Evolutionary conservation across 2,888 invertebrate genomes (phyloP), one percentile per base, ranked within the genome.

Genomic region (Leucozona laternaria): DNA sequence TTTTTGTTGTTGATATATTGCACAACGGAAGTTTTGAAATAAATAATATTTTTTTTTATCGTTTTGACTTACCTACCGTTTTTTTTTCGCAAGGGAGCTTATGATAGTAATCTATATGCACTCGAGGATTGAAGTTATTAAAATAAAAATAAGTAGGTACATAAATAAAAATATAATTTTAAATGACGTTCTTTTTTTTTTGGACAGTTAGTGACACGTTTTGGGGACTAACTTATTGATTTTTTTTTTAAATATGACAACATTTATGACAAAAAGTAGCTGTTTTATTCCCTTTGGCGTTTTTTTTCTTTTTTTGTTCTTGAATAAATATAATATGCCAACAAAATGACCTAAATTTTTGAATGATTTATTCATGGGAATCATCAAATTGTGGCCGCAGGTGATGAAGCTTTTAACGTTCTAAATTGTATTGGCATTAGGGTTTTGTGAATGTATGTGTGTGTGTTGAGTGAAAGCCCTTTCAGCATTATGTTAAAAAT

Each of bases 41-140:
- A 68, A 37, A 37, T 68, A 37, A 50, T 53, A 25, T 64, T 70
- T 84, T 45, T 64, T 84, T 84, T 20, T 77, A 80, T 76, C 13
- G 72, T 13, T 25, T 40, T 50, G 15, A 37, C 1, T 22, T 17
- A 60, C 7, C 22, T 17, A 3, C 20, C 17, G 1, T 22, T 57
- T 31, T 34, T 31, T 22, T 57, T 31, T 34, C 17, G 4, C 17
- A 11, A 10, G 1, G 10, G 4, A 58, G 11, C 20, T 22, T 40
- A 8, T 40, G 60, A 60, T 22, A 60, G 37, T 40, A 60, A 60
- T 37, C 40, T 40, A 60, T 60, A n/a, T 37, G 17, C 1, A 6
- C 34, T 58, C 31, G 11, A 58, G 34, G 34, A 17, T 22, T 20
- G 20, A 40, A 40, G 22, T 22, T 15, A 22, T 15, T 22, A 40